phyloP scores from a whole-genome alignment of 92 coral and sea anemone species.

The Umimayanthus chanpuru region DNA sequence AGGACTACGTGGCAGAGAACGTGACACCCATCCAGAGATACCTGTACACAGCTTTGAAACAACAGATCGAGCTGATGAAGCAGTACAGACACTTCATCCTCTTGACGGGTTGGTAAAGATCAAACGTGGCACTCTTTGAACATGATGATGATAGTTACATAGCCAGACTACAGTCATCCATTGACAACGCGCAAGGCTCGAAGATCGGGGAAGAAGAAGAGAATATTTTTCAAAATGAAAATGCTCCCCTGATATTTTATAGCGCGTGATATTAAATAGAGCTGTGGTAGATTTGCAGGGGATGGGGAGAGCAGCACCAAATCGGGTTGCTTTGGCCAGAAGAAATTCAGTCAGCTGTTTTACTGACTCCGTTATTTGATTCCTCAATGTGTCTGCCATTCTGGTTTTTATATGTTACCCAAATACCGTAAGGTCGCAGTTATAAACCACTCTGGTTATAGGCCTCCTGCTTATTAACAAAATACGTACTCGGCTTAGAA shows the following conservation, averaged over 20 bases:
- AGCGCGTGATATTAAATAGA: neutral
- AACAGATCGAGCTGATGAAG: conserved; percentile 74
- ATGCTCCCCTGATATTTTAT: neutral
- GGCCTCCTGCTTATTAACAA: too few relatives aligned
- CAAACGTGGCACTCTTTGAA: neutral
- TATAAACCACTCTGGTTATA: too few relatives aligned
- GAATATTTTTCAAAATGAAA: too few relatives aligned
- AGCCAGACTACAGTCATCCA: neutral
- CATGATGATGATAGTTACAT: neutral
- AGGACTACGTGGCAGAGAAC: conserved; percentile 78
- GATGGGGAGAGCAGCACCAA: neutral
- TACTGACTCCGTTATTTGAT: too few relatives aligned
- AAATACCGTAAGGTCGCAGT: too few relatives aligned
- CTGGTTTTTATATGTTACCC: too few relatives aligned
- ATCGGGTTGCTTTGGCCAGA: neutral
- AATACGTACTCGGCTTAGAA: too few relatives aligned
- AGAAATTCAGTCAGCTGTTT: neutral
- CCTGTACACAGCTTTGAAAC: conserved; percentile 73
- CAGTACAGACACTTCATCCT: conserved; percentile 85
- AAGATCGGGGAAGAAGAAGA: too few relatives aligned
- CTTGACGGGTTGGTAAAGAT: conserved; percentile 70
- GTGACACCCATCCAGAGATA: conserved; percentile 73
- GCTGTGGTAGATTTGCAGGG: neutral
- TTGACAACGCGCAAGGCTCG: neutral
- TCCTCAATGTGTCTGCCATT: too few relatives aligned